Percentiles rank a stretch among this genome's conserved stretches.
Evolutionary conservation across 2,888 invertebrate species (phyloP).

Genomic region (Lamellibrachia satsuma): DNA sequence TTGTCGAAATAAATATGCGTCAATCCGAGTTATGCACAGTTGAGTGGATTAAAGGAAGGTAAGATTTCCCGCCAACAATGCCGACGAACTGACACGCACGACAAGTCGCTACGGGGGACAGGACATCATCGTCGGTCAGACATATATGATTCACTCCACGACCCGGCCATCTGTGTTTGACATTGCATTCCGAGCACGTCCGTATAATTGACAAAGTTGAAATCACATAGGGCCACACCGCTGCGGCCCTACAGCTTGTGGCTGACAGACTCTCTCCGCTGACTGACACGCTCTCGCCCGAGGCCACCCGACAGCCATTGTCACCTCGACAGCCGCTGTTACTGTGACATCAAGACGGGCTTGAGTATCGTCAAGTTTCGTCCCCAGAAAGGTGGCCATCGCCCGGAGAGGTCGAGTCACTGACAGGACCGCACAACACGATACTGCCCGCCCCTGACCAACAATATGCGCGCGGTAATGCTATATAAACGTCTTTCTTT

Average conservation of each 20-base stretch:
- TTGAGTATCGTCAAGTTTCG: not conserved
- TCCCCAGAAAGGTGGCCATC: not conserved
- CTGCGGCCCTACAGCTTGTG: not conserved
- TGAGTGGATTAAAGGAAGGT: not conserved
- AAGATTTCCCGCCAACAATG: not conserved
- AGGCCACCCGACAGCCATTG: not conserved
- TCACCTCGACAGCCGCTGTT: not conserved
- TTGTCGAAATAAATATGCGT: slow-evolving; percentile 6
- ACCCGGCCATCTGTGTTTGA: not conserved
- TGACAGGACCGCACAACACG: not conserved
- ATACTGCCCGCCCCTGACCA: not conserved
- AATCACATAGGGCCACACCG: not conserved
- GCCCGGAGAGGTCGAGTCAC: not conserved
- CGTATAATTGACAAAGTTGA: not conserved
- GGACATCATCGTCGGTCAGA: not conserved
- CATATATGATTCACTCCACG: not conserved
- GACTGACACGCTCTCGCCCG: not conserved
- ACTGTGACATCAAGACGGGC: not conserved
- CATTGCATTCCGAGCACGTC: not conserved
- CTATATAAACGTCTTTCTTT: not conserved
- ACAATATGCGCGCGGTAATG: not conserved
- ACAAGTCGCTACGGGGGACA: not conserved
- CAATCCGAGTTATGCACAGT: not conserved
- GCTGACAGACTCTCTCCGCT: not conserved
- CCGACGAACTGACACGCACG: not conserved